phyloP scores from a whole-genome alignment of 37 sponge, comb jelly and placozoan genomes.

The Oscarella lobularis region DNA sequence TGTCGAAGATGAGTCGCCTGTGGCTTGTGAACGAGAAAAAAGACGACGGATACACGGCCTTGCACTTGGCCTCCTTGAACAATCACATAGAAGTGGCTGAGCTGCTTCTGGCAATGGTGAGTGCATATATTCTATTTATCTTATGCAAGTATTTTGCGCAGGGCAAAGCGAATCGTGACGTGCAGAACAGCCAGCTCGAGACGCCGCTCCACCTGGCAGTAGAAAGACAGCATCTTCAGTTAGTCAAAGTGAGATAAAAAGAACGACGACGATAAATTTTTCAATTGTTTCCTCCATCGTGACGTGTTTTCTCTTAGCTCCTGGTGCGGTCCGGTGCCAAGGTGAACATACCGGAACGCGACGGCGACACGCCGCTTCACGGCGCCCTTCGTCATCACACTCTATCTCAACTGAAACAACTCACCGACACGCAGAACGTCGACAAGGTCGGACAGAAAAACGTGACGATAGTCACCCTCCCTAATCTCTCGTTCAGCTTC shows the following conservation, averaged over 20 bases:
- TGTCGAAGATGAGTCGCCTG: constrained; percentile 18
- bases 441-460: constrained; percentile 24
- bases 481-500: neutral
- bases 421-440: constrained; percentile 40
- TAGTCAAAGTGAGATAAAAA: constrained; percentile 43
- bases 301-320: constrained; percentile 26
- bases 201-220: constrained; percentile 74
- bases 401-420: constrained; percentile 45
- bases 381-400: constrained; percentile 62
- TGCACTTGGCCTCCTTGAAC: constrained; percentile 83
- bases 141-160: constrained; percentile 5
- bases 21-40: constrained; percentile 55
- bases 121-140: neutral
- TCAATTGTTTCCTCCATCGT: neutral
- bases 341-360: constrained; percentile 44
- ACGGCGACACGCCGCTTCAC: constrained; percentile 63
- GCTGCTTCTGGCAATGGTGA: constrained; percentile 46
- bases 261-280: neutral
- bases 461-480: neutral
- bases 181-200: constrained; percentile 38
- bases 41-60: constrained; percentile 85
- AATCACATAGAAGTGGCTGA: constrained; percentile 85
- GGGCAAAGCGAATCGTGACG: constrained; percentile 43
- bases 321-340: constrained; percentile 56
- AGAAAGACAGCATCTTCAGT: constrained; percentile 58